Evolutionary conservation across 2,113 vertebrate genomes (phyloP).

Genomic region (Jaculus jaculus): DNA sequence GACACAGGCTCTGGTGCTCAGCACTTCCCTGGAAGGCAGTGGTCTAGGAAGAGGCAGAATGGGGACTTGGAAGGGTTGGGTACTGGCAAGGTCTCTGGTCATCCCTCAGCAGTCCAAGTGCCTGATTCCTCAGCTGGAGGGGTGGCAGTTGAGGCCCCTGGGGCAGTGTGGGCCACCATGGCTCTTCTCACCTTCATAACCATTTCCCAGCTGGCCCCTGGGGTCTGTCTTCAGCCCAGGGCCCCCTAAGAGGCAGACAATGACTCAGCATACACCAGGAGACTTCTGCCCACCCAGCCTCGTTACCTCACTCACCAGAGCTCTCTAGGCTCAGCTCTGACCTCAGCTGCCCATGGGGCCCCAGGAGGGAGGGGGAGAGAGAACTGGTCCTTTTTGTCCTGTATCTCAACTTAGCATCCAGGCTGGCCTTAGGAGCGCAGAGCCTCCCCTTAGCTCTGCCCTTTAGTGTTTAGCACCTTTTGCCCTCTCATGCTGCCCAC

Average conservation of each 20-base stretch:
- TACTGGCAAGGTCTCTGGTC: not conserved
- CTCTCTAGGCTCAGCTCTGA: not conserved
- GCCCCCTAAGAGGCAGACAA: slow-evolving; percentile 26
- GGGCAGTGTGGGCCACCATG: not conserved
- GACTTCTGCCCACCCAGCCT: not conserved
- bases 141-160: not conserved
- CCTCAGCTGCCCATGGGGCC: slow-evolving; percentile 19
- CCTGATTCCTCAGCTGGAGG: not conserved
- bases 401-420: not conserved
- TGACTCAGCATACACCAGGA: not conserved
- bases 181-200: slow-evolving; percentile 37
- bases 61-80: not conserved
- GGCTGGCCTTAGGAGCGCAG: not conserved
- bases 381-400: not conserved
- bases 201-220: not conserved
- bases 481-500: too few species aligned
- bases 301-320: not conserved
- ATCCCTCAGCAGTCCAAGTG: not conserved
- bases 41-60: slow-evolving; percentile 20
- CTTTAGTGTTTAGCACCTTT: not conserved
- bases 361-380: not conserved
- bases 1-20: not conserved
- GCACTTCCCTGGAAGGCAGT: slow-evolving; percentile 46
- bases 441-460: not conserved
- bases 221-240: slow-evolving; percentile 5